Conservation (phyloP, 2,888 invertebrate genomes). For the Oxycera nigricornis region DNA sequence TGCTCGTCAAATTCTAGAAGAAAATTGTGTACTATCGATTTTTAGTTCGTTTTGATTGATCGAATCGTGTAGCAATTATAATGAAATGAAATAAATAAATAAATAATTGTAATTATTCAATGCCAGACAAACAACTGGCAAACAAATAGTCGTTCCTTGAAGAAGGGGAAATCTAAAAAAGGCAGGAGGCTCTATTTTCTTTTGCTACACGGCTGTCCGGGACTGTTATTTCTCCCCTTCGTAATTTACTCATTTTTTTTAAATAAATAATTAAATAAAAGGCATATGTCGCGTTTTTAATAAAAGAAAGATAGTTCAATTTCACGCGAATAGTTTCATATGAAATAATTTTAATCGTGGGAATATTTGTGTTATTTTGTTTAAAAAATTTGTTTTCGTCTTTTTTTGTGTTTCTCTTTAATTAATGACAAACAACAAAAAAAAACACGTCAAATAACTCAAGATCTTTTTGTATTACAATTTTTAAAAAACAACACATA, state of each 20-base stretch:
- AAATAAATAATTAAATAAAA: background rate
- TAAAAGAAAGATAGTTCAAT: background rate
- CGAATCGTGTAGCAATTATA: background rate
- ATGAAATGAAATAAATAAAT: background rate
- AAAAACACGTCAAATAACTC: no score
- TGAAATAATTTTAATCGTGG: no score
- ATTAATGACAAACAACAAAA: background rate
- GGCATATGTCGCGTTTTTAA: background rate
- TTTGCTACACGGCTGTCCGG: background rate
- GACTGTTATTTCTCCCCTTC: constrained; percentile 17
- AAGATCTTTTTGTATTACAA: constrained; percentile 16
- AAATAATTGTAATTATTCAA: background rate
- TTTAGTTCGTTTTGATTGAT: constrained; percentile 27
- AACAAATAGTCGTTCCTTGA: constrained; percentile 3
- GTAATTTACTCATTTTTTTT: no score
- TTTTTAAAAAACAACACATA: background rate
- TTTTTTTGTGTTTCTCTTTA: constrained; percentile 3
- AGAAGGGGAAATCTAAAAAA: constrained; percentile 19
- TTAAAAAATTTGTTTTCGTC: background rate
- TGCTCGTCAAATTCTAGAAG: no score
- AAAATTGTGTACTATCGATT: no score
- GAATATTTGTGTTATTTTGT: no score
- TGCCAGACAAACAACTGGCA: background rate
- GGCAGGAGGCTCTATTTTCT: background rate
- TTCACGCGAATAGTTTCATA: no score